Evolutionary conservation across 2,888 invertebrate species (phyloP), one percentile per base, ranked within the genome.

Genomic region (Cryptops parisi): DNA sequence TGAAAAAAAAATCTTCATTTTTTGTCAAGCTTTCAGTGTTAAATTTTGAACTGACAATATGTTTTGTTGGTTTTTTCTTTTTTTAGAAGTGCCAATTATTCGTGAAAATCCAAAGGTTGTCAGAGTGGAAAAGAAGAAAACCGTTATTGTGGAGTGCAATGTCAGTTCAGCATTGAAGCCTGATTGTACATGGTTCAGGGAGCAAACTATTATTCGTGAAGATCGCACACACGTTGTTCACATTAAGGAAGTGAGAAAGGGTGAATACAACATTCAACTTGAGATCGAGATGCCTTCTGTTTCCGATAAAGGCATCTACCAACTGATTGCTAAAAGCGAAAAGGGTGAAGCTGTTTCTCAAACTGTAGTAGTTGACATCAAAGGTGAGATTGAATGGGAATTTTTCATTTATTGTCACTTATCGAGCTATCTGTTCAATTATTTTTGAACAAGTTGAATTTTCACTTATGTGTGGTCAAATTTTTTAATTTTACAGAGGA

Each of bases 161-260:
- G 88, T 96, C 57, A 82, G 88, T 67, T 91, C 91, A 62, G 87
- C 88, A 72, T 90, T 91, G 66, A 83, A 86, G 63, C 96, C 96
- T 6, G 80, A 85, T 59, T 87, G 91, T 67, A 85, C 84, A 40
- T 96, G 96, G 94, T 91, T 80, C 71, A 89, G 90, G 66, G 93
- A 93, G 72, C 72, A 78, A 19, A 78, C 75, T 60, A 82, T 82
- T 21, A 83, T 91, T 43, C 78, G 72, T 62, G 81, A 88, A 65
- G 86, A 82, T 68, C 75, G 78, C 33, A 76, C 84, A 60, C 86
- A 84, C 66, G 79, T 78, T 59, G 78, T 85, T 49, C 77, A 80
- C 59, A 79, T 87, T 56, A 82, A 84, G 67, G 81, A 85, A 72
- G 75, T 84, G 43, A 81, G 81, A 71, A 83, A 84, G 78, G 90